Evolutionary conservation across 2,888 invertebrate species (phyloP).

Genomic region (Pyrgus malvae): DNA sequence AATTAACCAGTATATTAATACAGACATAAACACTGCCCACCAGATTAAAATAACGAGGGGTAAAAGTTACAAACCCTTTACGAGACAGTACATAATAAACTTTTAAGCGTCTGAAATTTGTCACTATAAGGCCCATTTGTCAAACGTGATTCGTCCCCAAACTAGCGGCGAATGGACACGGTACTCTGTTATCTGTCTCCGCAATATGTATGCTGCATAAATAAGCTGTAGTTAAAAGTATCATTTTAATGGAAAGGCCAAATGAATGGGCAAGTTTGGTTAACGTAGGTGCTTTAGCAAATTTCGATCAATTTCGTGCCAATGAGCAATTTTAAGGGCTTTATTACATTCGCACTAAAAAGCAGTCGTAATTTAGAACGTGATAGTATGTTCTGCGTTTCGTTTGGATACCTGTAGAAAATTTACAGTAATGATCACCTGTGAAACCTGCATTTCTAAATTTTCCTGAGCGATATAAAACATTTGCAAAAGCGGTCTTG

Average conservation of each 20-base stretch:
- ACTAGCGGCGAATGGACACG: constrained; percentile 52
- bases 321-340: not conserved
- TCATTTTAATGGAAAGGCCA: constrained; percentile 68
- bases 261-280: constrained; percentile 58
- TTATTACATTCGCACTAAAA: too few relatives aligned
- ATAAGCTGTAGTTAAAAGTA: constrained; percentile 74
- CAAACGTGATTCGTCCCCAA: constrained; percentile 55
- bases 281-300: constrained; percentile 24
- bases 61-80: too few relatives aligned
- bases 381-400: too few relatives aligned
- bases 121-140: constrained; percentile 28
- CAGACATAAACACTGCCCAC: not conserved
- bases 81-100: constrained; percentile 13
- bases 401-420: too few relatives aligned
- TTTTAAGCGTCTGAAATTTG: constrained; percentile 20
- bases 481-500: too few relatives aligned
- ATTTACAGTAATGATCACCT: too few relatives aligned
- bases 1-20: constrained; percentile 9
- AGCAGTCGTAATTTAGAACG: too few relatives aligned
- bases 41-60: constrained; percentile 13
- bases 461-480: too few relatives aligned
- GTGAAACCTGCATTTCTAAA: too few relatives aligned
- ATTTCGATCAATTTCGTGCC: constrained; percentile 17
- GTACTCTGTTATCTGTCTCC: constrained; percentile 73
- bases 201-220: constrained; percentile 71